These are phyloP conservation scores for Catagonus wagneri DNA, from an alignment of 2,113 vertebrate species.

Conservation along the genomic window DNA sequence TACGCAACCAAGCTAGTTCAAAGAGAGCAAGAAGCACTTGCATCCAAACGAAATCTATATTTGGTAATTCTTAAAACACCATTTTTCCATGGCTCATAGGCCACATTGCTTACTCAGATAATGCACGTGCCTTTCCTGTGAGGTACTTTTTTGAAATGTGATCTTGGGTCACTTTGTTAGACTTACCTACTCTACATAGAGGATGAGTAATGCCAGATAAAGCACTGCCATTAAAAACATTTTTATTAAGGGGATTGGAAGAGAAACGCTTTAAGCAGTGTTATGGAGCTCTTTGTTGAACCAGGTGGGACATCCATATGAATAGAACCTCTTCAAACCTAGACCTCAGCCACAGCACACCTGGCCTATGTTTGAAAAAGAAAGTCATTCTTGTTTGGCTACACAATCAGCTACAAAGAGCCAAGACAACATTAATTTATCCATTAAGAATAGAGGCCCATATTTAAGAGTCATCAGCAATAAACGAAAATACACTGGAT, in stretches of 20 bases:
- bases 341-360: constrained; percentile 80
- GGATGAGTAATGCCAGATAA: constrained; percentile 76
- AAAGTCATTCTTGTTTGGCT: constrained; percentile 87
- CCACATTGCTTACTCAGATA: constrained; percentile 74
- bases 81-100: constrained; percentile 70
- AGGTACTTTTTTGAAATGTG: constrained; percentile 71
- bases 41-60: constrained; percentile 74
- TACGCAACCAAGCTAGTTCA: constrained; percentile 59
- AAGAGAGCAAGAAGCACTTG: constrained; percentile 56
- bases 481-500: constrained; percentile 92
- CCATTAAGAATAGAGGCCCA: constrained; percentile 87
- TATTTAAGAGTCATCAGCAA: constrained; percentile 92
- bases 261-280: constrained; percentile 59
- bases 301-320: constrained; percentile 75
- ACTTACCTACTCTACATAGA: constrained; percentile 59
- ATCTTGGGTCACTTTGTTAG: constrained; percentile 71
- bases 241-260: constrained; percentile 52
- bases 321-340: constrained; percentile 80
- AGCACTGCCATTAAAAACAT: constrained; percentile 71
- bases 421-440: constrained; percentile 90
- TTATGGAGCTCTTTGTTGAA: constrained; percentile 79
- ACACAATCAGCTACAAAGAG: constrained; percentile 85
- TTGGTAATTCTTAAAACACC: constrained; percentile 80
- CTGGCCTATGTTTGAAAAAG: constrained; percentile 87
- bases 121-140: constrained; percentile 70